Evolutionary conservation across 2,888 invertebrate species (phyloP), one percentile per base, ranked within the genome.

Genomic region (Synanthedon tipuliformis): DNA sequence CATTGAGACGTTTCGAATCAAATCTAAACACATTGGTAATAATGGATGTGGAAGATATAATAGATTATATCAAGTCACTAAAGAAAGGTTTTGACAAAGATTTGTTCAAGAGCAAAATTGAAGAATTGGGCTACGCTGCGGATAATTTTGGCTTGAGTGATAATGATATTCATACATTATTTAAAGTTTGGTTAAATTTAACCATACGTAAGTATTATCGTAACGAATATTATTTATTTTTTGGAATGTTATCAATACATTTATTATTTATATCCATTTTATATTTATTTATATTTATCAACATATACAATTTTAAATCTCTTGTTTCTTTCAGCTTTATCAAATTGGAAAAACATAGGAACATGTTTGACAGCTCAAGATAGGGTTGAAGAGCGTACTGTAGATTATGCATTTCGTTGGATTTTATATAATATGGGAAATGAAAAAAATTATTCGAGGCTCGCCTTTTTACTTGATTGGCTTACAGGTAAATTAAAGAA

Each of bases 121-220:
- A 82, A 40, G 81, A 84, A 63, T 68, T 87, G 52, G 71, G 74
- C 0, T 69, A 73, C 56, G 64, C 69, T 54, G 79, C 78, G 51
- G 82, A 82, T 57, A 71, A 66, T n/a, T 58, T 52, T 59, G 79
- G 81, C 12, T 69, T 84, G 59, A 64, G 69, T 40, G 76, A 79
- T 57, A 73, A 79, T 40, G 80, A 81, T 60, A 87, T 86, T 54
- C 81, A 81, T 55, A 81, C 69, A 54, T 66, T 88, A 51, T 82
- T 88, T 56, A 81, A 78, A 75, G 67, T 87, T 59, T 88, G 88
- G 88, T 61, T 88, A 52, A 87, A 87, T 70, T 75, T 88, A 62
- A 76, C 73, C 52, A 81, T 88, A 64, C 85, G 88, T 88, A 65
- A 81, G 86, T 81, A 50, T 45, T 13, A 16, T 23, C 23, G 5